A percentile compares a stretch with the other conserved stretches of the same genome.
phyloP scores from a whole-genome alignment of 2,113 vertebrate genomes.

The Neolamprologus hecqui region DNA sequence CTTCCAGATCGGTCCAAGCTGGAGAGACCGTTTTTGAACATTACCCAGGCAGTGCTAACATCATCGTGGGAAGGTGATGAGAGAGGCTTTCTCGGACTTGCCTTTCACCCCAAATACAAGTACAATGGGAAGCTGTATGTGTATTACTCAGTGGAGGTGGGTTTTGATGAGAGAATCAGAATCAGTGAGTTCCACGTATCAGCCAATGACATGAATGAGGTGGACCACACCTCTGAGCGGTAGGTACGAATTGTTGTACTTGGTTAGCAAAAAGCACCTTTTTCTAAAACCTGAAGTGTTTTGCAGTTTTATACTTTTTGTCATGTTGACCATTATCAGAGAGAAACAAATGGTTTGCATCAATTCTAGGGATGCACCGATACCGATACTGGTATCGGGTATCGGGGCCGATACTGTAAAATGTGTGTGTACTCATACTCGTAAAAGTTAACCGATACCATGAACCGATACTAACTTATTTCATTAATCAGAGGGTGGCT shows the following conservation, averaged over 20 bases:
- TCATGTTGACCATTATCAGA: background rate
- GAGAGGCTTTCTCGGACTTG: conserved; percentile 87
- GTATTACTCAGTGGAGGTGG: conserved; percentile 87
- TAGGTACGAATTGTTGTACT: conserved; percentile 35
- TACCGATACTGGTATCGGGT: no score
- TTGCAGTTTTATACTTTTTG: background rate
- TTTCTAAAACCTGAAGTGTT: background rate
- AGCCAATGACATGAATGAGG: conserved; percentile 77
- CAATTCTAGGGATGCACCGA: background rate
- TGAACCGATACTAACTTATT: no score
- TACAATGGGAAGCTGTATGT: conserved; percentile 86
- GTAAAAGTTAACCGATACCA: no score
- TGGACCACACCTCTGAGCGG: conserved; percentile 92
- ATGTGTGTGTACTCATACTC: no score
- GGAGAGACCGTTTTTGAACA: conserved; percentile 84
- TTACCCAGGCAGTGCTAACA: conserved; percentile 82
- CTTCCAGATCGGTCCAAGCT: conserved; percentile 79
- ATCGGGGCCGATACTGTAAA: no score
- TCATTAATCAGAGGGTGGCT: no score
- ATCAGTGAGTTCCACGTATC: conserved; percentile 92
- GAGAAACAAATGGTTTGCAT: background rate
- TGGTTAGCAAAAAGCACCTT: background rate
- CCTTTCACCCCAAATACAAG: conserved; percentile 85
- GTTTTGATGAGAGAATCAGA: conserved; percentile 82
- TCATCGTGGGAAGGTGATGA: conserved; percentile 97